Evolutionary conservation across 2,797 vertebrate species (phyloP), one percentile per base, ranked within the genome.

Genomic region (Euphonia xanthogaster): DNA sequence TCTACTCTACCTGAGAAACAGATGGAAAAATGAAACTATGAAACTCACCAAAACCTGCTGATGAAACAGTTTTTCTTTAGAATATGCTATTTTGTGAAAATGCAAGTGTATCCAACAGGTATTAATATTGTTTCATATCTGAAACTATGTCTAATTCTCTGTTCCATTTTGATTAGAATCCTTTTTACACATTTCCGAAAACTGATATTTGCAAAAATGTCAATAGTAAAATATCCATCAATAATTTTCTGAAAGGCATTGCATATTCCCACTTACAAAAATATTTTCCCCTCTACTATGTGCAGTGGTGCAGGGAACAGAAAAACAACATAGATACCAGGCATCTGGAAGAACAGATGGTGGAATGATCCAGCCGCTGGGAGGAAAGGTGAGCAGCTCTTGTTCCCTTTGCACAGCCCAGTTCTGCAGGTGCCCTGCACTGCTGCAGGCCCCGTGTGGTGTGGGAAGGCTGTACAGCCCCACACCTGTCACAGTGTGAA

Each of bases 251-350:
- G 39, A 68, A 83, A 48, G 24, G 5, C 48, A 39, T 90, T 74
- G 25, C 6, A 7, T 60, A 70, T 65, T 82, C 12, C 20, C 37
- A 66, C 13, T 50, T 44, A 37, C 21, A 47, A 24, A 76, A 89
- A 66, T 58, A 71, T 31, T 86, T 88, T 37, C 22, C 10, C 50
- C 16, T 57, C 10, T 30, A 4, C 28, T 44, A 20, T 47, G 24
- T 22, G 31, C 16, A 54, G 18, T 16, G 42, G 22, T 24, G 51
- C 14, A 37, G 14, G 28, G 60, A 84, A 33, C 6, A 75, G 39
- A 58, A 86, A 37, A 61, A 39, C 9, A 42, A 62, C 6, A 4
- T 17, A 30, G 47, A 57, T 39, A 45, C 9, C 0, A 0, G 30
- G 19, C 21, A 71, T 40, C 33, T 48, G 48, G 37, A 48, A 67